These are phyloP conservation scores for Agrilus mali DNA, from an alignment of 2,888 invertebrate species.

Conservation along the genomic window DNA sequence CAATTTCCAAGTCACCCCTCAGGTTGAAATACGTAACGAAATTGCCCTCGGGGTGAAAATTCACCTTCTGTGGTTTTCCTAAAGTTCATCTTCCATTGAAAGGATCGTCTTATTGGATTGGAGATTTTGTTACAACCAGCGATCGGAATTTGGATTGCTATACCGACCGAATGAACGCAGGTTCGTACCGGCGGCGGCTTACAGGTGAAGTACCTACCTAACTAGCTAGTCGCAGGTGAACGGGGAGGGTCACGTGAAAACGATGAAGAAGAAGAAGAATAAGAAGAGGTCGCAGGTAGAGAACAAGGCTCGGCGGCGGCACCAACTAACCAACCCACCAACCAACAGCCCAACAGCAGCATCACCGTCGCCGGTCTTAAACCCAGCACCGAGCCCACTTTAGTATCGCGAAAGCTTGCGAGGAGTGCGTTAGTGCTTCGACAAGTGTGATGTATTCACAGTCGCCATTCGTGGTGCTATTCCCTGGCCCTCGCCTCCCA, in stretches of 20 bases:
- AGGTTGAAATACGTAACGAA: no score
- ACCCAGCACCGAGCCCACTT: constrained; percentile 2
- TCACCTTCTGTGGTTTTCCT: no score
- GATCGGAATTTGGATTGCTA: constrained; percentile 7
- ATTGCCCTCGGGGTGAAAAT: no score
- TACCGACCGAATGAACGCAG: constrained; percentile 1
- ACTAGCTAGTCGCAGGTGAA: constrained; percentile 20
- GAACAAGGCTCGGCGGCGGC: constrained; percentile 13
- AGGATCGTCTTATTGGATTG: no score
- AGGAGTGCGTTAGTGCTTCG: constrained; percentile 11
- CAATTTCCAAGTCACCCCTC: no score
- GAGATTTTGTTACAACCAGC: no score
- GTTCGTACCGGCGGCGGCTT: constrained; percentile 16
- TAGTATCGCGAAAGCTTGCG: constrained; percentile 5
- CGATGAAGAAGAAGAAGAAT: no score
- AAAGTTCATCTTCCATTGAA: no score
- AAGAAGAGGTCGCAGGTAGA: constrained; percentile 26
- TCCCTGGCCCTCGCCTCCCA: constrained; percentile 10
- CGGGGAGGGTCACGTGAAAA: constrained; percentile 26
- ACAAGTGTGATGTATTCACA: constrained; percentile 24
- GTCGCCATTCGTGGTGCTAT: constrained; percentile 22
- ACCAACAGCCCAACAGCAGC: no score
- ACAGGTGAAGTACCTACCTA: constrained; percentile 19
- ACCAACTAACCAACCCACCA: constrained; percentile 6
- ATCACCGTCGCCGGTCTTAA: no score